Evolutionary conservation across 1,140 invertebrate genomes (phyloP).

Genomic region (Phenacoccus solenopsis): DNA sequence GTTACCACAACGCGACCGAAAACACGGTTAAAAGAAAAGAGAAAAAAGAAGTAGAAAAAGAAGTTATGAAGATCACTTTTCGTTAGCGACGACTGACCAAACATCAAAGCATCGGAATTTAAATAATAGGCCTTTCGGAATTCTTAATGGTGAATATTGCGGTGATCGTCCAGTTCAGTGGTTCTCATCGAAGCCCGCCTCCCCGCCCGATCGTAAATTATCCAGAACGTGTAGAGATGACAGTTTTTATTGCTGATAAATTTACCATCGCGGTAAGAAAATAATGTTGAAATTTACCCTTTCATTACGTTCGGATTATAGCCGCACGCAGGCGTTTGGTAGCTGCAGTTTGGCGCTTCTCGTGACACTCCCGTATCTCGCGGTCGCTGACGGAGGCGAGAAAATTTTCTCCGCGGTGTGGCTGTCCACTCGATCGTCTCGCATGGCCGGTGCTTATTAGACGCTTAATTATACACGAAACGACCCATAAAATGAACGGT

Average conservation of each 20-base stretch:
- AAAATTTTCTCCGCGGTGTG: no score
- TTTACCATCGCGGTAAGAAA: not conserved
- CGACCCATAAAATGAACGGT: no score
- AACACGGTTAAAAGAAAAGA: conserved; percentile 1
- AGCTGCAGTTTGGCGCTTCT: no score
- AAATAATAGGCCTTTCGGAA: conserved; percentile 10
- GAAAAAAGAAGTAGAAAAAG: conserved; percentile 6
- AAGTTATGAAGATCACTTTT: conserved; percentile 17
- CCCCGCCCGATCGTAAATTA: not conserved
- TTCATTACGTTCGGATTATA: no score
- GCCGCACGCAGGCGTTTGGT: no score
- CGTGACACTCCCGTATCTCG: no score
- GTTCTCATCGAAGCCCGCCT: not conserved
- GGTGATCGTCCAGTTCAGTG: not conserved
- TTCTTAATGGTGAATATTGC: not conserved
- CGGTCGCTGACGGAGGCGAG: no score
- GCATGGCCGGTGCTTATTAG: no score
- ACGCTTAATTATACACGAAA: no score
- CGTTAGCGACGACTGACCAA: conserved; percentile 14
- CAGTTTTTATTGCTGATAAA: conserved; percentile 2
- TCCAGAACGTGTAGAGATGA: not conserved
- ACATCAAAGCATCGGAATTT: conserved; percentile 5
- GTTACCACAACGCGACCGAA: not conserved
- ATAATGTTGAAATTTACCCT: not conserved
- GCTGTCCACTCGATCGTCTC: no score